These are phyloP conservation scores for Samia ricini DNA, from an alignment of 1,140 invertebrate species.

Conservation along the genomic window DNA sequence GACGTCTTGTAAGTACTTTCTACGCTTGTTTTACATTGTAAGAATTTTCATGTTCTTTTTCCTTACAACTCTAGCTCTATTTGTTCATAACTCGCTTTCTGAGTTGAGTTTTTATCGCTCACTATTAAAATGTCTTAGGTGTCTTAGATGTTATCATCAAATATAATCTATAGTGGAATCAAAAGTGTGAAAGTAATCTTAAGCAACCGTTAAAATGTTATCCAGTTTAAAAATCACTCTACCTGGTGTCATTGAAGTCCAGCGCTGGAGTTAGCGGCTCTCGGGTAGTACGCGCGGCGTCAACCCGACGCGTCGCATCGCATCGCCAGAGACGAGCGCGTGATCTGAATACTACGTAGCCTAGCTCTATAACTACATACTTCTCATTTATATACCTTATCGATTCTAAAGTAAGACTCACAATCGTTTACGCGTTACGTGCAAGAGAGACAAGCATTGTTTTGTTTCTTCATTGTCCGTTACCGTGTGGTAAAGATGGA, in stretches of 20 bases:
- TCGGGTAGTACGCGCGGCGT: conserved; percentile 33
- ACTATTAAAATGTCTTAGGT: too few relatives aligned
- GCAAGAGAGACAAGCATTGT: neutral
- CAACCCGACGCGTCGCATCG: conserved; percentile 22
- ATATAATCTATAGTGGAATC: neutral
- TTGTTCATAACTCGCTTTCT: too few relatives aligned
- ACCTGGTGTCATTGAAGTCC: conserved; percentile 14
- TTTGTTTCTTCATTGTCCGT: neutral
- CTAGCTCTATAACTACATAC: neutral
- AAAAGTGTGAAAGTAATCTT: neutral
- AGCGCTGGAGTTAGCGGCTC: conserved; percentile 31
- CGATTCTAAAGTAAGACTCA: neutral
- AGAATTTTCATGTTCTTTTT: too few relatives aligned
- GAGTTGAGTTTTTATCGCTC: too few relatives aligned
- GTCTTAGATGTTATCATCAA: too few relatives aligned
- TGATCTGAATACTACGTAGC: conserved; percentile 33
- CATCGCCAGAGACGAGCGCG: conserved; percentile 17
- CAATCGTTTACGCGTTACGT: neutral
- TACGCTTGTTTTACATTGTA: neutral
- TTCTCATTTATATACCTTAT: neutral
- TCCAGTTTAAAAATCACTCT: neutral
- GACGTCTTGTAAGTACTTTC: neutral
- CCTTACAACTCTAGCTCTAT: too few relatives aligned
- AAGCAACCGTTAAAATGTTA: neutral
- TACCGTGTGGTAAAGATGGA: neutral